These are phyloP conservation scores for Tragulus kanchil DNA, from an alignment of 2,113 vertebrate species.

Conservation along the genomic window DNA sequence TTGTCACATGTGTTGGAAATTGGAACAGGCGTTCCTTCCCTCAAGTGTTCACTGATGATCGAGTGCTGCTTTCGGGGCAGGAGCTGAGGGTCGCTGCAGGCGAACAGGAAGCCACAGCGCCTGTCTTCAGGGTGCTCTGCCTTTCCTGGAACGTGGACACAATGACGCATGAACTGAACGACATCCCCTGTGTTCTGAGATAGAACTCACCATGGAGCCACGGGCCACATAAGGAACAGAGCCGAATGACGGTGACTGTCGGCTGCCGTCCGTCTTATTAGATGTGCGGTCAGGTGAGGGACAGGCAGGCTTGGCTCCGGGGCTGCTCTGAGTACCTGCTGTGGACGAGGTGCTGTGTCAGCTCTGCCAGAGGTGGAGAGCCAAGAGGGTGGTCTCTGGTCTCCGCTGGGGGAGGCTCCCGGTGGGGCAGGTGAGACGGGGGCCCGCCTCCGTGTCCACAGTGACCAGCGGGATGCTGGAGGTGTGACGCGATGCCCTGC, in stretches of 20 bases:
- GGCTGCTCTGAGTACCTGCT: neutral
- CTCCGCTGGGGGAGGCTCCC: neutral
- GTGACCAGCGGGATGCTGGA: too few species aligned
- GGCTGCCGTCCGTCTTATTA: neutral
- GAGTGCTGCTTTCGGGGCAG: neutral
- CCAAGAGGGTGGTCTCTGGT: neutral
- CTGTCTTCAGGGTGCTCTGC: neutral
- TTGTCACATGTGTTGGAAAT: neutral
- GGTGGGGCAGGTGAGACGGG: neutral
- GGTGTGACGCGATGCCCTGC: neutral
- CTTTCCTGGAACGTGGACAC: neutral
- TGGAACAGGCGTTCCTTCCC: neutral
- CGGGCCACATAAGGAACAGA: neutral
- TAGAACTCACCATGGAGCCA: neutral
- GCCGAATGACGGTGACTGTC: neutral
- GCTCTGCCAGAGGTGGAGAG: neutral
- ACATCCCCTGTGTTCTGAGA: neutral
- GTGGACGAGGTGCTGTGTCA: too few species aligned
- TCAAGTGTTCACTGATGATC: neutral
- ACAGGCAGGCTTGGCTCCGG: neutral
- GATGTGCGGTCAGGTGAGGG: neutral
- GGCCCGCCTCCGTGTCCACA: too few species aligned
- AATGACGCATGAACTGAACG: accelerated
- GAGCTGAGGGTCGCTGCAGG: neutral
- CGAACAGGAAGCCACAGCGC: neutral